Evolutionary conservation across 2,113 vertebrate species (phyloP), one percentile per base, ranked within the genome.

Genomic region (Ivindomyrus marchei): DNA sequence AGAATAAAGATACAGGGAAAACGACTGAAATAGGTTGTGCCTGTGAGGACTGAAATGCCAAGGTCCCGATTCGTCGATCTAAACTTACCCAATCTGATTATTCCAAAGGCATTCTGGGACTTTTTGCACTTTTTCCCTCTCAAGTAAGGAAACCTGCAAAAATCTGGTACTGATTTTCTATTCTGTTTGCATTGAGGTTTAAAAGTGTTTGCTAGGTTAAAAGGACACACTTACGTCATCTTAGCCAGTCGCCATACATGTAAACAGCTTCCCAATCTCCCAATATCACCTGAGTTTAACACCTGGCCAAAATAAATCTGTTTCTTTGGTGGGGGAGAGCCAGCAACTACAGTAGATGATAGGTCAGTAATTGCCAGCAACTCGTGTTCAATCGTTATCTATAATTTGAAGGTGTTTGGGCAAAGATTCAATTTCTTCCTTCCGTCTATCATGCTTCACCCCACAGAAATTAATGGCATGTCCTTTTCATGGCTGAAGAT

Each of bases 401-500:
- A 13, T 36, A 53, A 47, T 53, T 87, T 56, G 85, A 53, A 87
- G 85, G 50, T 15, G 83, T 87, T 70, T 36, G 24, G 50, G 85
- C 21, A 53, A 53, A 53, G 27, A 87, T 53, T 53, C 47, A 52
- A 39, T 87, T 53, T 53, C 85, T 52, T 17, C 85, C 47, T 21
- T 53, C 50, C 31, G n/a, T 87, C 47, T 36, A 17, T 53, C 47
- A 31, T 53, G n/a, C 45, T 87, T 87, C 49, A 87, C 21, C 50
- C 85, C 47, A n/a, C 24, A 36, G 85, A 87, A 52, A 45, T 87
- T 46, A 27, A 52, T 53, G 47, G 10, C 24, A 9, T 85, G 47
- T 87, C 47, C 27, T 56, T 87, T 53, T 87, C 49, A 52, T 87
- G 15, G 27, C 85, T 87, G 85, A 52, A 87, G 49, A 87, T 53